Evolutionary conservation across 2,888 invertebrate species (phyloP), one percentile per base, ranked within the genome.

Genomic region (Spatulosminthurus flaviceps): DNA sequence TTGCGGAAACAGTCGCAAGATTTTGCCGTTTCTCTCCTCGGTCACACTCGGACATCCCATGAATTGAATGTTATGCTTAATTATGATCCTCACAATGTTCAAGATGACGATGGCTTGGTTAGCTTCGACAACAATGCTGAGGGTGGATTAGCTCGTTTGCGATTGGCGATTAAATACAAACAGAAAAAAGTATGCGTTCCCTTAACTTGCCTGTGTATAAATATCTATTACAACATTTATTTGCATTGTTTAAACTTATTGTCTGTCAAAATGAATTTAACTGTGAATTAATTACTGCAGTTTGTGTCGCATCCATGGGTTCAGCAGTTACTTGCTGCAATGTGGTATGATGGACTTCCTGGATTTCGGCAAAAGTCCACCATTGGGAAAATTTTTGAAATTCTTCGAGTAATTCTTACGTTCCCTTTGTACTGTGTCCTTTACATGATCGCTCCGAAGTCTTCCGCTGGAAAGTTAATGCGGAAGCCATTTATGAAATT

Each of bases 401-500:
- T 78, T 28, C 19, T 78, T 0, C 4, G 64, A 24, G 64, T 72
- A 9, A 64, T 78, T 1, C n/a, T 78, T 0, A 26, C 95, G 34
- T 97, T 96, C 87, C 97, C 98, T 0, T 89, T 96, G 83, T 94
- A 97, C 88, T 96, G 96, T 86, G 87, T 92, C 0, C 88, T 95
- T 70, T 97, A 97, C 87, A 93, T 96, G 90, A 86, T 95, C 13
- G 92, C 93, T 0, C 97, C 97, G 0, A 92, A 93, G 86, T 94
- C 94, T 71, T 89, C 89, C 4, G 91, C 92, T 9, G 96, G 96
- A 0, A 92, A 92, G 85, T 90, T 97, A 29, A 93, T 97, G 92
- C 91, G 95, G 84, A 95, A 95, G 87, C 97, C 98, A 0, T 97
- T 97, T 87, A 95, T 98, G 93, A 97, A 97, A 89, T 98, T 98